Evolutionary conservation across 23 tunicate genomes (phyloP), one percentile per base, ranked within the genome.

Genomic region (Styela clava): DNA sequence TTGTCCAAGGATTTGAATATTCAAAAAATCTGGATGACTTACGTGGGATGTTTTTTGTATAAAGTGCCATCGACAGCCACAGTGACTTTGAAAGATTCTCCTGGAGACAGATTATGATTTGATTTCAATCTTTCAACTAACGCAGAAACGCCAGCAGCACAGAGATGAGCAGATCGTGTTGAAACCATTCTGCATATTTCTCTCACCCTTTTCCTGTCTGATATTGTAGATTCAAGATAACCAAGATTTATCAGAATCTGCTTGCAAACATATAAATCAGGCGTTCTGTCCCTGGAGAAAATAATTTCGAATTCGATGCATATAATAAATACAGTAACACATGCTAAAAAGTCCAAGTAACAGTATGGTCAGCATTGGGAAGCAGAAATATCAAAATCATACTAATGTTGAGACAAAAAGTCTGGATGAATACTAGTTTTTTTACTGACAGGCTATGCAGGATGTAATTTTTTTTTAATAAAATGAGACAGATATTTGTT

Each of bases 41-140:
- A 82, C 78, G 74, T 78, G 52, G 93, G 93, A 69, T 83, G 93
- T 51, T 78, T 83, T 56, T 78, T 83, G 87, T 88, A 88, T 44
- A 88, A 72, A 28, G 93, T 83, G 7, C 93, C 93, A 35, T 88
- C 93, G 20, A 88, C 93, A 0, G 86, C 93, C 3, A 88, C 93
- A 3, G 93, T 88, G 32, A 88, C 62, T 34, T 83, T 74, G 25
- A 78, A 67, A 27, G 22, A 16, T 25, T 1, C 31, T 16, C 22
- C 33, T 2, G 27, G 67, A 16, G 64, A 71, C 31, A 23, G 2
- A 2, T 31, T 24, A 52, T 68, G 69, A 74, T 29, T 72, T 68
- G 85, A 69, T 64, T 32, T 18, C 31, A 81, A 36, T 3, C 78
- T 69, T 35, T 34, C 62, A 2, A 78, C 91, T 61, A 91, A 31